Evolutionary conservation across 2,113 vertebrate species (phyloP).

Genomic region (Hippocampus barbouri): DNA sequence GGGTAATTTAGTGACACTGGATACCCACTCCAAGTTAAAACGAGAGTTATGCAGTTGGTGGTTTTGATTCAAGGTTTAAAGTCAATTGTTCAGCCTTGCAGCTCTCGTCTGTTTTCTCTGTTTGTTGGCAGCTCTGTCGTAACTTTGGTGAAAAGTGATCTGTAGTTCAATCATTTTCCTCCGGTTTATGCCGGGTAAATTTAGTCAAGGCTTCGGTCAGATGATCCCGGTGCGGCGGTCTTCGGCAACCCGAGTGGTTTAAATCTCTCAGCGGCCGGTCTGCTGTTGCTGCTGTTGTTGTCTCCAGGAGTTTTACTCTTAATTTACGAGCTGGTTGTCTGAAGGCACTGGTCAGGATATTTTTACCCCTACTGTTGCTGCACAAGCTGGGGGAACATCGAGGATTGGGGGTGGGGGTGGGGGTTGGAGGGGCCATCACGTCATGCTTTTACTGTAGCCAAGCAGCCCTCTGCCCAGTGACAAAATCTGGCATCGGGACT

Average conservation of each 20-base stretch:
- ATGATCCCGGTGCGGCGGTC: constrained; percentile 57
- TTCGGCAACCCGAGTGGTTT: constrained; percentile 63
- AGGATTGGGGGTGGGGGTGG: constrained; percentile 21
- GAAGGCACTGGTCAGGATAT: constrained; percentile 70
- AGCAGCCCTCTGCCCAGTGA: constrained; percentile 67
- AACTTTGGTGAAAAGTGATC: constrained; percentile 58
- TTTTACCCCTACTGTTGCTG: constrained; percentile 76
- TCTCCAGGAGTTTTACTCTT: constrained; percentile 68
- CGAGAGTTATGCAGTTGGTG: neutral
- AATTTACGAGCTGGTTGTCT: constrained; percentile 73
- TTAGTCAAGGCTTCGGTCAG: constrained; percentile 67
- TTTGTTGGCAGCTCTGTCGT: constrained; percentile 45
- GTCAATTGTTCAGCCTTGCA: neutral
- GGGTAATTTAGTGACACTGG: neutral
- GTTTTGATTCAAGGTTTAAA: neutral
- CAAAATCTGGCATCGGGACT: constrained; percentile 71
- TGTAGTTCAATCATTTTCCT: constrained; percentile 30
- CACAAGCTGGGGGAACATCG: constrained; percentile 66
- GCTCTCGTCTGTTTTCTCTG: constrained; percentile 25
- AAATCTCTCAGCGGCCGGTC: constrained; percentile 66
- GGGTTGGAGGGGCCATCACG: constrained; percentile 57
- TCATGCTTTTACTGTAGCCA: constrained; percentile 71
- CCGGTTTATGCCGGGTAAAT: constrained; percentile 64
- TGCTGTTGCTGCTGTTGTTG: constrained; percentile 61
- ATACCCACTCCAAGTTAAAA: neutral